Percentiles rank a stretch among this genome's conserved stretches.
Conservation (phyloP, 1,140 invertebrate genomes). For the Leptinotarsa texana region DNA sequence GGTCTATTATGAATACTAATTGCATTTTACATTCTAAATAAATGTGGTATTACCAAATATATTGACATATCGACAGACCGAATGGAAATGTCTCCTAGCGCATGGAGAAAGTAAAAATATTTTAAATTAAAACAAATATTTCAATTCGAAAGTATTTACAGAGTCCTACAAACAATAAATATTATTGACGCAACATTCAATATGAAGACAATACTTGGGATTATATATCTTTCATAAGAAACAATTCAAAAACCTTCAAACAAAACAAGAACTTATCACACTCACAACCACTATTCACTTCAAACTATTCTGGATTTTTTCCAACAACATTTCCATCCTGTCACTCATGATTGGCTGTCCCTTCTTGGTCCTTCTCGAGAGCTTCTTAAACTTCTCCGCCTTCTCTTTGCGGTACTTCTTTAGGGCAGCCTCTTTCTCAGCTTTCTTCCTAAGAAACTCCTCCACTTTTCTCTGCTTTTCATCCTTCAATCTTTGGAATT, state of each 20-base stretch:
- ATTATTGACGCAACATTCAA: background rate
- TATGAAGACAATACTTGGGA: too few species aligned
- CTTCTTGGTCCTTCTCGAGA: constrained; percentile 72
- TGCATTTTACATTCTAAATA: too few species aligned
- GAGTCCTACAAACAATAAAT: background rate
- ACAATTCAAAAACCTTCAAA: too few species aligned
- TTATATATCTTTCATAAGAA: too few species aligned
- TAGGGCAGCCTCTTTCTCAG: constrained; percentile 65
- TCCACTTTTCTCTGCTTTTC: constrained; percentile 62
- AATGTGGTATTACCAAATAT: too few species aligned
- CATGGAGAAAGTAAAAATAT: too few species aligned
- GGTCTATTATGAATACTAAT: too few species aligned
- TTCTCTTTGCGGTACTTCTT: constrained; percentile 69
- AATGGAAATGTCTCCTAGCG: too few species aligned
- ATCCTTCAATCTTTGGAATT: constrained; percentile 61
- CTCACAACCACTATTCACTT: background rate
- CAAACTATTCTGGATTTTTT: constrained; percentile 60
- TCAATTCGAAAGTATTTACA: background rate
- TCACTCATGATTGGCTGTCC: constrained; percentile 80
- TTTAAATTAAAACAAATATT: too few species aligned
- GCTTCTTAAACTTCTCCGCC: constrained; percentile 66
- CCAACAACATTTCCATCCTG: constrained; percentile 71
- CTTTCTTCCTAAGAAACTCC: constrained; percentile 57
- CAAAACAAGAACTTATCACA: too few species aligned
- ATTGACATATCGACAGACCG: too few species aligned